A percentile compares a stretch with the other conserved stretches of the same genome.
Evolutionary conservation across 1,140 invertebrate genomes (phyloP).

Genomic region (Saxidomus purpurata): DNA sequence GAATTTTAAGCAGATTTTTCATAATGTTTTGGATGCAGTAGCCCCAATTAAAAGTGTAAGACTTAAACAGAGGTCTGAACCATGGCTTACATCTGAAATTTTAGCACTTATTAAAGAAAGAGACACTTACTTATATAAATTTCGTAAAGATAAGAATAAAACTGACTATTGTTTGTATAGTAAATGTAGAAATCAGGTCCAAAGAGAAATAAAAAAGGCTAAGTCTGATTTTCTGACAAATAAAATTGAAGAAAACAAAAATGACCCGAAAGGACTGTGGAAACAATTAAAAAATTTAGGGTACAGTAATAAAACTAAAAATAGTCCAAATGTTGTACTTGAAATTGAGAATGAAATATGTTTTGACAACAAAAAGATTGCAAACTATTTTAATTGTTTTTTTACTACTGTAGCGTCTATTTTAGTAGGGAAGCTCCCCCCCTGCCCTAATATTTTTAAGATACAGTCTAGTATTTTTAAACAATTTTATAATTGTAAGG

Average conservation of each 20-base stretch:
- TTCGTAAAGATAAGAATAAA: conserved; percentile 9
- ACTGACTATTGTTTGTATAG: neutral
- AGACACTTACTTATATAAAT: conserved; percentile 23
- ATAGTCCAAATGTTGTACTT: conserved; percentile 12
- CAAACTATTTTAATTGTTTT: conserved; percentile 24
- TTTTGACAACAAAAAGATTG: neutral
- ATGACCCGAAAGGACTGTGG: conserved; percentile 32
- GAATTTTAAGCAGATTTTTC: conserved; percentile 22
- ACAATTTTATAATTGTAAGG: neutral
- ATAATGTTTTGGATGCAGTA: conserved; percentile 14
- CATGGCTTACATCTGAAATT: conserved; percentile 21
- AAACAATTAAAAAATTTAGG: neutral
- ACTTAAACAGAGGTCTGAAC: conserved; percentile 20
- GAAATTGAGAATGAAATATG: conserved; percentile 32
- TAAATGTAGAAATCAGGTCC: conserved; percentile 30
- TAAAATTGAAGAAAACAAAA: conserved; percentile 44
- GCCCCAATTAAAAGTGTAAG: conserved; percentile 26
- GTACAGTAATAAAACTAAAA: neutral
- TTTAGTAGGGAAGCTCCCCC: conserved; percentile 10
- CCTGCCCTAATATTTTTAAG: neutral
- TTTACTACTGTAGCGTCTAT: conserved; percentile 15
- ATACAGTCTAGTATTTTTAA: neutral
- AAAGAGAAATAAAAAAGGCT: conserved; percentile 30
- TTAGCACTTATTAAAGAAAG: conserved; percentile 17
- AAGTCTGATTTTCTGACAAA: conserved; percentile 14